Evolutionary conservation across 2,113 vertebrate genomes (phyloP), one percentile per base, ranked within the genome.

Genomic region (Odontophorus gujanensis): DNA sequence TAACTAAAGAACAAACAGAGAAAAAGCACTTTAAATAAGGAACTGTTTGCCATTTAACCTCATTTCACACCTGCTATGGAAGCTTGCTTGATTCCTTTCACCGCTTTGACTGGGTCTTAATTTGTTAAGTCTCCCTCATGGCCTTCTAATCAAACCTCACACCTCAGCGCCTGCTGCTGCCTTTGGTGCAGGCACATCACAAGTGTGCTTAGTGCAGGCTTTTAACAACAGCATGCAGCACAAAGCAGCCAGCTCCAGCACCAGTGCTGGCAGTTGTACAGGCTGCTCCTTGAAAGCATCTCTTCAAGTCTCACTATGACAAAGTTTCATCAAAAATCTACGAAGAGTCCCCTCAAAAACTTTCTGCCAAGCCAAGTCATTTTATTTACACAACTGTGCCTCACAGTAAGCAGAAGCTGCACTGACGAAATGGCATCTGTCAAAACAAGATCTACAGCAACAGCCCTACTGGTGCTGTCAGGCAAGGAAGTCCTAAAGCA

Each of bases 21-120:
- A 77, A 79, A 84, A 66, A 28, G 51, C 25, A 73, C 67, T 85
- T 84, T 51, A 53, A 89, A 50, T 32, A 76, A 66, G 28, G 58
- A 90, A 58, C 58, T 7, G 5, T 69, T 66, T 74, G 85, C 38
- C 65, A 58, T 58, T 87, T 92, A 80, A 91, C 89, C 85, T 95
- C 68, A 74, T 93, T 95, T 92, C 87, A 91, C 86, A 92, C 67
- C 67, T 62, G 6, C 81, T 74, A 12, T 4, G 55, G 51, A 87
- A 86, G 50, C 58, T 79, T 82, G 34, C 82, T 85, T 92, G 90
- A 92, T 85, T 81, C 81, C 55, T 89, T 83, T 78, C 72, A 83
- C 47, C 68, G 4, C 43, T 92, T 73, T 78, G 78, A 89, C 85
- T 16, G 12, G 43, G 24, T 63, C 50, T 92, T 89, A 92, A 88